Conservation (phyloP, 2,797 vertebrate genomes). For the Tapirus indicus region DNA sequence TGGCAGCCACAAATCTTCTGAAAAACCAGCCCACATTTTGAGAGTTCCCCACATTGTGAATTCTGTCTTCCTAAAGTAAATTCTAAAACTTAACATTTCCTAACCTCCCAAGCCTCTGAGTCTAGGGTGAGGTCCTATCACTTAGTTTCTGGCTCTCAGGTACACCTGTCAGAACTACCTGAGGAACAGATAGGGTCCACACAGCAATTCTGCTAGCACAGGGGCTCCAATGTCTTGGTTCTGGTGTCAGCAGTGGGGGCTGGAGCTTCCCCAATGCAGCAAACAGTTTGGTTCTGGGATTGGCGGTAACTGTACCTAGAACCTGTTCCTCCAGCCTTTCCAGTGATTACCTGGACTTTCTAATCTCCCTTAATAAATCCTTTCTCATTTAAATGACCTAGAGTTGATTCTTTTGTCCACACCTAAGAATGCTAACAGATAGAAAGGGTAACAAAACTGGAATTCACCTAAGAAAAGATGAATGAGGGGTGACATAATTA, state of each 20-base stretch:
- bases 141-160: not conserved
- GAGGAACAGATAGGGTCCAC: not conserved
- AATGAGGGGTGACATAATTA: not conserved
- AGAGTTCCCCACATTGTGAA: not conserved
- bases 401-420: not conserved
- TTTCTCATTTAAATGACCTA: not conserved
- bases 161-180: not conserved
- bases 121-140: not conserved
- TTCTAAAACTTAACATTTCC: conserved; percentile 4
- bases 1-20: not conserved
- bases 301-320: not conserved
- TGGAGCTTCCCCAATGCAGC: not conserved
- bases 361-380: not conserved
- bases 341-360: not conserved
- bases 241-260: not conserved
- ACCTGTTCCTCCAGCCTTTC: conserved; percentile 35
- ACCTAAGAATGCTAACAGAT: not conserved
- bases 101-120: not conserved
- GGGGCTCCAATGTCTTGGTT: not conserved
- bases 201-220: not conserved
- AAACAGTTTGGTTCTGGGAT: not conserved
- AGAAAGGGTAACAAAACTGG: conserved; percentile 2
- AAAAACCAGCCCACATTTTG: not conserved
- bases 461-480: not conserved
- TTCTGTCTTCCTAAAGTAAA: not conserved